Percentiles rank a stretch among this genome's conserved stretches.
Evolutionary conservation across 2,113 vertebrate species (phyloP).

Genomic region (Turnix velox): DNA sequence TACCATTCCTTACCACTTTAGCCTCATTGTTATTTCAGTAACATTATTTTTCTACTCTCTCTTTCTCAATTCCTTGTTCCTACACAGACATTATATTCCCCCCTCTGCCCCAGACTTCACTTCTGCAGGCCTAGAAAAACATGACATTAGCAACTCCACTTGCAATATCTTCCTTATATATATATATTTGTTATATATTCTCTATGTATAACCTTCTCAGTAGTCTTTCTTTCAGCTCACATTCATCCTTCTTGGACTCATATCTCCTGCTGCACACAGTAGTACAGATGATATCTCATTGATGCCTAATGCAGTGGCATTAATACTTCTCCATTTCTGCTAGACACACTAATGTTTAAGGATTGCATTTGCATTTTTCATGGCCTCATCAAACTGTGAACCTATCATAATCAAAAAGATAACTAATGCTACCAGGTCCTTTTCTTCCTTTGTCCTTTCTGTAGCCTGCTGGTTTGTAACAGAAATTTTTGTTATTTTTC

Average conservation of each 20-base stretch:
- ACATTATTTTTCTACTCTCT: background rate
- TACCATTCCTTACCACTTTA: background rate
- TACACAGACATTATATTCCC: background rate
- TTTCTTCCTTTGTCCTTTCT: background rate
- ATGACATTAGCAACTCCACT: background rate
- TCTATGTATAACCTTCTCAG: background rate
- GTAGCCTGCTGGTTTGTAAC: background rate
- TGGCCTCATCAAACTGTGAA: background rate
- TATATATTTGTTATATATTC: background rate
- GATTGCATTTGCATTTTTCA: background rate
- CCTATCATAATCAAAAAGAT: background rate
- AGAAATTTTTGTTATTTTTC: background rate
- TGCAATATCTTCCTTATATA: background rate
- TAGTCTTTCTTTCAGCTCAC: background rate
- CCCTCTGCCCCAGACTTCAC: background rate
- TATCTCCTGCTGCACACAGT: background rate
- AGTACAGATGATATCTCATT: background rate
- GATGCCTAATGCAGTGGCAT: background rate
- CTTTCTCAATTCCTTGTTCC: background rate
- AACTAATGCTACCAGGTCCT: background rate
- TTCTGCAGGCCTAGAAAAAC: background rate
- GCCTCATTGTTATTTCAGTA: background rate
- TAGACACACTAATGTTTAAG: background rate
- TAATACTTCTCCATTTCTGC: conserved; percentile 39
- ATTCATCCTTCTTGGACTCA: background rate